phyloP scores from a whole-genome alignment of 2,113 vertebrate species.

The Neodon shergylaensis region DNA sequence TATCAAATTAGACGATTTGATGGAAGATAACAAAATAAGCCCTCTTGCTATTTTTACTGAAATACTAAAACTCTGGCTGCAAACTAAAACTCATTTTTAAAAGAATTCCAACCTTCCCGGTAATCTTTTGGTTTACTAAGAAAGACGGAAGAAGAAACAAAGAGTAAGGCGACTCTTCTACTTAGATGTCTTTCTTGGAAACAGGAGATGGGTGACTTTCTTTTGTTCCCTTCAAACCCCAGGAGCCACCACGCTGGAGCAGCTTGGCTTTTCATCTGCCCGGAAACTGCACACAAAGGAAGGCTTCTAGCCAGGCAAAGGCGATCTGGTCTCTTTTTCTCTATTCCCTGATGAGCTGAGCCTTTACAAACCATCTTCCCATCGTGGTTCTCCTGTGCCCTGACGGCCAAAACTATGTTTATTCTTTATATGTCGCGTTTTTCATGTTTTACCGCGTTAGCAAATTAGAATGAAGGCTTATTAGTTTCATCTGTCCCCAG shows the following conservation, averaged over 20 bases:
- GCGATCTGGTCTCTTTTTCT: constrained; percentile 24
- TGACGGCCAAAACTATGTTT: not conserved
- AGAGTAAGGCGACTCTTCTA: constrained; percentile 4
- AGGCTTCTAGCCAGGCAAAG: not conserved
- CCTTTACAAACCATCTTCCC: constrained; percentile 44
- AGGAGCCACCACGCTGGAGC: not conserved
- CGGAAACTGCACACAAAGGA: constrained; percentile 58
- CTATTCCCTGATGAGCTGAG: constrained; percentile 49
- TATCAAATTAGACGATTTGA: not conserved
- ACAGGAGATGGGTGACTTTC: constrained; percentile 44
- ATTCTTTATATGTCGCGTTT: not conserved
- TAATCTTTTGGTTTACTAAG: constrained; percentile 5
- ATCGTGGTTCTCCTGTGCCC: constrained; percentile 40
- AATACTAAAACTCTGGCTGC: not conserved
- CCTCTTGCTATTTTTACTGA: not conserved
- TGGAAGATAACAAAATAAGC: not conserved
- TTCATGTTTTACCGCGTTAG: not conserved
- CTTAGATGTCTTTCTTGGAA: constrained; percentile 53
- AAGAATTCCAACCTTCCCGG: constrained; percentile 7
- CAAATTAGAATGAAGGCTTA: constrained; percentile 32
- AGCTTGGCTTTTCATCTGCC: constrained; percentile 59
- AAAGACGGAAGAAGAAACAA: constrained; percentile 8
- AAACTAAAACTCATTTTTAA: constrained; percentile 1
- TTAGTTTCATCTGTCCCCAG: not conserved
- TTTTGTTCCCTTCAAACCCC: constrained; percentile 59